These are phyloP conservation scores for Crotalus tigris DNA, from an alignment of 2,113 vertebrate species.

Conservation along the genomic window DNA sequence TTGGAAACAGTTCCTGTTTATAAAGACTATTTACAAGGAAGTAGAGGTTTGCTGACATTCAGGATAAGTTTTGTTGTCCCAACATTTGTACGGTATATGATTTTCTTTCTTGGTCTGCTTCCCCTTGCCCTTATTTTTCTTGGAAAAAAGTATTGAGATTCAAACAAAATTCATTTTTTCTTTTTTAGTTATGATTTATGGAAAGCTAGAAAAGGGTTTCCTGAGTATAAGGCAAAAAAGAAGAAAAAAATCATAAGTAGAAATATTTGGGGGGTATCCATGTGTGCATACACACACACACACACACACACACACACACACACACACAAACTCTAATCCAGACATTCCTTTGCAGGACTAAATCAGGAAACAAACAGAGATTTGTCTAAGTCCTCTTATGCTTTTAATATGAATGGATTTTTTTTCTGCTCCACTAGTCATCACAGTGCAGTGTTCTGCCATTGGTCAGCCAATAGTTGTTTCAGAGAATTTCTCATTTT, in stretches of 20 bases:
- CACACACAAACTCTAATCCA: neutral
- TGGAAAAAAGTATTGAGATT: neutral
- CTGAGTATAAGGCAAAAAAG: conserved; percentile 17
- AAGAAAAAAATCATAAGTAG: conserved; percentile 16
- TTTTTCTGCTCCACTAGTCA: conserved; percentile 21
- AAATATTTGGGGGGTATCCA: conserved; percentile 8
- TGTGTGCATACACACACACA: no score
- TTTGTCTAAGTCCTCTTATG: conserved; percentile 12
- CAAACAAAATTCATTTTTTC: neutral
- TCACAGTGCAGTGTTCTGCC: conserved; percentile 20
- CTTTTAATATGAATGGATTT: conserved; percentile 27
- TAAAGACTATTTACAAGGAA: conserved; percentile 9
- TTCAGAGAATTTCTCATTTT: conserved; percentile 34
- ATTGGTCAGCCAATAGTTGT: conserved; percentile 8
- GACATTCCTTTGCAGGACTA: conserved; percentile 22
- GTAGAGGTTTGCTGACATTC: conserved; percentile 35
- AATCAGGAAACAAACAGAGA: conserved; percentile 29
- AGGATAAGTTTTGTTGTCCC: conserved; percentile 30
- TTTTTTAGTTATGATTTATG: neutral
- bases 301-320: neutral
- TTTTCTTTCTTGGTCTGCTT: neutral
- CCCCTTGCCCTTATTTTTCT: neutral
- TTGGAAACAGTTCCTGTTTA: conserved; percentile 52
- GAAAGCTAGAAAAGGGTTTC: conserved; percentile 33
- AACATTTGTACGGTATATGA: neutral